Base-by-base conservation (phyloP, 2,797 vertebrate genomes). In the Eutrigla gurnardus region DNA sequence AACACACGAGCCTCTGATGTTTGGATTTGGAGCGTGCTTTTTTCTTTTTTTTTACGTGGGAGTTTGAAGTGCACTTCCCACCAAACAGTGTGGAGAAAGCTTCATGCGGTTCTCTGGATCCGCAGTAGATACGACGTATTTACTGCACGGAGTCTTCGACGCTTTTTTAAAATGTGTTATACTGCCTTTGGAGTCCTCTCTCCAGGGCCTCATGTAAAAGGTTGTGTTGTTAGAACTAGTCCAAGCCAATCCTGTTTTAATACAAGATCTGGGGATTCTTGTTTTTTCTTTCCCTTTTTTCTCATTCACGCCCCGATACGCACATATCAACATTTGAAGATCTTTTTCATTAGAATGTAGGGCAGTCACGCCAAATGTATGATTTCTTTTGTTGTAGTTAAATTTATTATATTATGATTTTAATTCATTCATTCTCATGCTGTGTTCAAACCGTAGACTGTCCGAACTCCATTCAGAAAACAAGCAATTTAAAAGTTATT, bases 51-150 rank as follows among this genome's bases (percentile, higher is more conserved):
- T 35, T 60, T 67, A 61, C 63, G 14, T 37, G 18, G 3, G n/a
- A 37, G 49, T 33, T 32, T 72, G 43, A 63, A 35, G 61, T 35
- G 13, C 6, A 7, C 37, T 18, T 45, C 5, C 36, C 17, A 18
- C 43, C 5, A 25, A 25, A 15, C 11, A 4, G 7, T 25, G 33
- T 11, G 17, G 3, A 47, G 33, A 39, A 59, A 35, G 3, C 1
- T 45, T 53, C 54, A 1, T 63, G 55, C 57, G 53, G 37, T 39
- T 60, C 14, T 65, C 11, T 57, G 36, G 32, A 64, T 71, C 32
- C 57, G 36, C 32, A 11, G 15, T 6, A n/a, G 39, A 46, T 50
- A 35, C 61, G 0, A 11, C 45, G 46, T 37, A 25, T 49, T 37
- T 17, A 14, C n/a, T 9, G 9, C 32, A 35, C 60, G 14, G 10